A percentile compares a stretch with the other conserved stretches of the same genome.
These are phyloP conservation scores for Lysiphlebus fabarum DNA, from an alignment of 1,140 invertebrate genomes.

Conservation along the genomic window DNA sequence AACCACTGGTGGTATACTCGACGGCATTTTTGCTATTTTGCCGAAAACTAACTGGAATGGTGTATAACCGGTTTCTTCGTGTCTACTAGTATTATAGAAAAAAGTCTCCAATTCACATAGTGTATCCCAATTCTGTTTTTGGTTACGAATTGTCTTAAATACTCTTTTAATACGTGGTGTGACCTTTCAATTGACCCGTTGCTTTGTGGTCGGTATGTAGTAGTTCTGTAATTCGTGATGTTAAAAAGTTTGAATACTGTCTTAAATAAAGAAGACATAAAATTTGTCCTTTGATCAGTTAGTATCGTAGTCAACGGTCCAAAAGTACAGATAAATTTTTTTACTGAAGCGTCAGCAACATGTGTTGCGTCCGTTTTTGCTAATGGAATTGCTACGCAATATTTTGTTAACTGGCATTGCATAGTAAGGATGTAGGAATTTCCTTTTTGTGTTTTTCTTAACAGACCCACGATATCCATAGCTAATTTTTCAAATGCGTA, in stretches of 20 bases:
- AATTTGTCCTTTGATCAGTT: slow-evolving; percentile 37
- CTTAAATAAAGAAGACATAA: too few species aligned
- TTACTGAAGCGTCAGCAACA: slow-evolving; percentile 29
- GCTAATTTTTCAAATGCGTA: slow-evolving; percentile 25
- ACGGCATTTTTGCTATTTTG: slow-evolving; percentile 6
- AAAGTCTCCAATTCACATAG: slow-evolving; percentile 8
- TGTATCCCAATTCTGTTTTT: slow-evolving; percentile 9
- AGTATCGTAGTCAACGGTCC: slow-evolving; percentile 32
- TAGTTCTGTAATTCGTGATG: too few species aligned
- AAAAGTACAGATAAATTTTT: slow-evolving; percentile 30
- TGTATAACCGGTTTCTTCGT: slow-evolving; percentile 14
- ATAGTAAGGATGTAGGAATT: slow-evolving; percentile 24
- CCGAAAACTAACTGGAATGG: slow-evolving; percentile 13
- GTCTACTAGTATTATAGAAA: slow-evolving; percentile 13
- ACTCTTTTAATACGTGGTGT: too few species aligned
- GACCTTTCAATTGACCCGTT: too few species aligned
- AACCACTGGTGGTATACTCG: too few species aligned
- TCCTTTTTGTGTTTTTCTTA: slow-evolving; percentile 17
- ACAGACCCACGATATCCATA: slow-evolving; percentile 22
- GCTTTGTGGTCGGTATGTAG: too few species aligned
- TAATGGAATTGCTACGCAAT: slow-evolving; percentile 25
- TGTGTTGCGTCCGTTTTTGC: slow-evolving; percentile 25
- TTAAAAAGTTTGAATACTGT: too few species aligned
- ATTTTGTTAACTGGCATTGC: too few species aligned
- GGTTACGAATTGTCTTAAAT: slow-evolving; percentile 20